Evolutionary conservation across 1,140 invertebrate genomes (phyloP), one percentile per base, ranked within the genome.

Genomic region (Nasonia longicornis): DNA sequence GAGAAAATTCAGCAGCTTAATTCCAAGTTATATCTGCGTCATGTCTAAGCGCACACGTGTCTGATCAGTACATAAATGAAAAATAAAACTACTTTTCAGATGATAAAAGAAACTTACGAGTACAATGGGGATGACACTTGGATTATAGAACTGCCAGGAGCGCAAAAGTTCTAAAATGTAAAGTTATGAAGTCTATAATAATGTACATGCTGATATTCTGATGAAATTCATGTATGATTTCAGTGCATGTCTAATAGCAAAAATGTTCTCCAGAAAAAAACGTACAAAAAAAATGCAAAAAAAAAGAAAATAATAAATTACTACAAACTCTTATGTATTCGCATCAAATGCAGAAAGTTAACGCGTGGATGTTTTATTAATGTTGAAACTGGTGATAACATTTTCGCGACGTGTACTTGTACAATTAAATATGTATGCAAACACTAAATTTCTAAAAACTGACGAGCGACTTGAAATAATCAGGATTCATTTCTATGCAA

Each of bases 91-190:
- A 79, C 45, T 79, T 22, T 75, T 79, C 42, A 71, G 70, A 66
- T 74, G 73, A 16, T 70, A 58, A 22, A 69, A 69, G 22, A 79
- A 70, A 77, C 45, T 52, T 66, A 76, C 42, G 66, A 58, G 52
- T 72, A 71, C 22, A 74, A 77, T 70, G 52, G 22, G 42, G 35
- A 77, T 48, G 63, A 78, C 7, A 67, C 52, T 82, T 78, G 70
- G 69, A 78, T 82, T 73, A 79, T 83, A 84, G 84, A 82, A 86
- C 84, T 86, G 85, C 84, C 84, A 87, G 81, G 85, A 87, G 84
- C 83, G 84, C 76, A 83, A 84, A 84, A 86, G 73, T 86, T 87
- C 84, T 85, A 86, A 85, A 84, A 87, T 82, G n/a, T 82, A 76
- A 82, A 31, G 45, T 83, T 77, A 81, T 63, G 1, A 48, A 67